Base-by-base conservation (phyloP, 1,140 invertebrate species). In the Eubasilissa regina region DNA sequence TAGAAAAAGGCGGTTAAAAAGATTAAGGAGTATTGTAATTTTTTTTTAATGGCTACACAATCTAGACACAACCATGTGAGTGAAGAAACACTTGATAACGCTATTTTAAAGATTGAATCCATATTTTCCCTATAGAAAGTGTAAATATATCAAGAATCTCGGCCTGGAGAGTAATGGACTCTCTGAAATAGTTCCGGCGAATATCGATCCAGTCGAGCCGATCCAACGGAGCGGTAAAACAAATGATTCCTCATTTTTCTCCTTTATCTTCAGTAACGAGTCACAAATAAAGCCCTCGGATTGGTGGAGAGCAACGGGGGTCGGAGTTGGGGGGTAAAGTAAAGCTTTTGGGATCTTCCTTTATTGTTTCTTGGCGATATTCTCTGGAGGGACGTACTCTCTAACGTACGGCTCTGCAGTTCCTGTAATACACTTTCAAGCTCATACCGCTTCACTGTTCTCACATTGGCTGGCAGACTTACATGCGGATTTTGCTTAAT, bases 211-310 rank as follows among this genome's bases (percentile, higher is more conserved):
- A 75, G 25, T 56, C 75, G 45, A 45, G 75, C 48, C 58, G 70
- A 75, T 76, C 79, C 75, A 58, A 51, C 70, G 74, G 56, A 76
- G 66, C 79, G 75, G 75, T 68, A 80, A 80, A 80, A 80, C 79
- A 80, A 80, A 77, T 75, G 79, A 77, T 77, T 80, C 66, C 74
- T 77, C 79, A 80, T 80, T 80, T 80, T 75, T 80, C 79, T 80
- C 70, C 79, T 77, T 80, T 80, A 80, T 80, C 79, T 80, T 44
- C 35, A 43, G 75, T 77, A 80, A 80, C 79, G 79, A 80, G 79
- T 72, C 79, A 60, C 79, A 80, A 79, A 80, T 80, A 80, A 77
- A 77, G 75, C 72, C 3, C 25, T 58, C 21, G 13, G 19, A 48
- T 55, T 21, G 68, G 70, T 3, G 12, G 12, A 25, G 60, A 64